A percentile compares a stretch with the other conserved stretches of the same genome.
phyloP scores from a whole-genome alignment of 2,797 vertebrate species.

The Heteromormyrus szaboi region DNA sequence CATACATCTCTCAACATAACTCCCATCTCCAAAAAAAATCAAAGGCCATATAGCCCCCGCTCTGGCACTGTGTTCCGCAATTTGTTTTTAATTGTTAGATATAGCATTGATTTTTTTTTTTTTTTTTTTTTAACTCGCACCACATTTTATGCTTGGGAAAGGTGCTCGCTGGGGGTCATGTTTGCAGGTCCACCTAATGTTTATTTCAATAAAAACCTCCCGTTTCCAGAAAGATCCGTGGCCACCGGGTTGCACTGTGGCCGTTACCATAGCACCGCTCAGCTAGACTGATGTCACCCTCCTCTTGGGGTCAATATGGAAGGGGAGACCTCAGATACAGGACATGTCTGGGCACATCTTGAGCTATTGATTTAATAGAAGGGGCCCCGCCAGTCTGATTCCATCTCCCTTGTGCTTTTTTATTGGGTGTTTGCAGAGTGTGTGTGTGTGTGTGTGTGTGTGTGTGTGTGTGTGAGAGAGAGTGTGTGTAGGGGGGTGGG shows the following conservation, averaged over 20 bases:
- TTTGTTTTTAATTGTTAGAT: background rate
- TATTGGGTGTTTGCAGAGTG: background rate
- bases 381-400: background rate
- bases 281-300: conserved; percentile 27
- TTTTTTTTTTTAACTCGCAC: background rate
- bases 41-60: background rate
- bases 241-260: background rate
- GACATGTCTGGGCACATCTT: conserved; percentile 31
- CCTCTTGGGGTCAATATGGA: conserved; percentile 24
- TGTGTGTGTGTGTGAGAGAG: background rate
- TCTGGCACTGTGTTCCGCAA: background rate
- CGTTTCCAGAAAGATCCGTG: conserved; percentile 4
- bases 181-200: background rate
- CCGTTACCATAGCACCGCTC: conserved; percentile 15
- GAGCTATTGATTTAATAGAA: conserved; percentile 34
- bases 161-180: background rate
- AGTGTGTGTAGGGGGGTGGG: background rate
- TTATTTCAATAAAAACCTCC: conserved; percentile 23
- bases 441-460: background rate
- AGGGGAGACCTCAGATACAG: background rate
- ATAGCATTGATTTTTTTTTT: background rate
- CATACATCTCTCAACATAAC: background rate
- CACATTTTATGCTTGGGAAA: background rate
- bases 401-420: background rate
- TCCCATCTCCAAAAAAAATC: conserved; percentile 5